Evolutionary conservation across 2,113 vertebrate species (phyloP).

Genomic region (Orthonyx spaldingii): DNA sequence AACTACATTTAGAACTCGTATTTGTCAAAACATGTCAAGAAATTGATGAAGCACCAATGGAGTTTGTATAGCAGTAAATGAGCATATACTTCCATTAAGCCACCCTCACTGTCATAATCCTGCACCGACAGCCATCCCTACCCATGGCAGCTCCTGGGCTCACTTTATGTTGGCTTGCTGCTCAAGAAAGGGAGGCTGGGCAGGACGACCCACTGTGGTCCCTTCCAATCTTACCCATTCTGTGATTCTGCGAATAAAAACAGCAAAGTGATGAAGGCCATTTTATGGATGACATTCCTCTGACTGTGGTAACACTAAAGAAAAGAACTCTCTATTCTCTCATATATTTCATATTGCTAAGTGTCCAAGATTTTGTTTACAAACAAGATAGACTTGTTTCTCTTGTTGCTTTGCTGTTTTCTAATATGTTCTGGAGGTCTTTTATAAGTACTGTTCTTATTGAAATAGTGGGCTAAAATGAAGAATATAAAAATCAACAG

Average conservation of each 20-base stretch:
- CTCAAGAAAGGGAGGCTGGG: background rate
- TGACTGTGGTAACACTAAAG: background rate
- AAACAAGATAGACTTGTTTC: background rate
- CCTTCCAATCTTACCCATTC: background rate
- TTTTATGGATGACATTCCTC: background rate
- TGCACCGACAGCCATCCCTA: background rate
- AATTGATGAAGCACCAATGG: background rate
- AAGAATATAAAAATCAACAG: background rate
- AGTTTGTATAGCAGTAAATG: background rate
- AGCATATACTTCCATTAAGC: background rate
- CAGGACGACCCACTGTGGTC: no score
- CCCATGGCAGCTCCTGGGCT: background rate
- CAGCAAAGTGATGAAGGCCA: background rate
- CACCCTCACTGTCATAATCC: background rate
- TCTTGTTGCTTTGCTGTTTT: background rate
- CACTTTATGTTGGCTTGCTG: background rate
- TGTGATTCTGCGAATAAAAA: background rate
- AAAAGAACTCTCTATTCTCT: background rate
- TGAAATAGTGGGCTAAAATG: background rate
- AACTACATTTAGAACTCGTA: constrained; percentile 10
- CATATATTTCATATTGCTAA: background rate
- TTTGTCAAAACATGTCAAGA: constrained; percentile 31
- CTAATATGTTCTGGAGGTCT: background rate
- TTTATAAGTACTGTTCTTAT: background rate
- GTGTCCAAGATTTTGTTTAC: background rate